These are phyloP conservation scores for Eupithecia vulgata DNA, from an alignment of 2,888 invertebrate genomes.

Conservation along the genomic window DNA sequence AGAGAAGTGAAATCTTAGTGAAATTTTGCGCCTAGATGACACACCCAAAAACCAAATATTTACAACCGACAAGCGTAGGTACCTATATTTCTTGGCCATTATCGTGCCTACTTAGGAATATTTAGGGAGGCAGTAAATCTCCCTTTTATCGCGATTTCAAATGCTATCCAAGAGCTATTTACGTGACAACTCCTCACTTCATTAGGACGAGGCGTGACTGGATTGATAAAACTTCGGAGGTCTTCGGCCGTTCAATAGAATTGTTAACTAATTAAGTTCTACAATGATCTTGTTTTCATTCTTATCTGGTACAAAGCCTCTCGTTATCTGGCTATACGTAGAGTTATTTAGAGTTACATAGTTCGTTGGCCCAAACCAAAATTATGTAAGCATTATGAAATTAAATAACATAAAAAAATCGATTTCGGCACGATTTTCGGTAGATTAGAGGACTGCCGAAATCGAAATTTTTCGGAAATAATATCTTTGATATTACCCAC, in stretches of 20 bases:
- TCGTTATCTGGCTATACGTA: background rate
- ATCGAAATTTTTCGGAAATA: no score
- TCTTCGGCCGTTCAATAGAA: slow-evolving; percentile 53
- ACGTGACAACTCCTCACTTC: slow-evolving; percentile 78
- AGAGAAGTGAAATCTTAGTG: no score
- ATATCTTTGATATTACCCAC: no score
- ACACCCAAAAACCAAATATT: slow-evolving; percentile 1
- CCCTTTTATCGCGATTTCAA: slow-evolving; percentile 75
- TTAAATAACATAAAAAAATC: no score
- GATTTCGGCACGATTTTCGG: no score
- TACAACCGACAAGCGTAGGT: slow-evolving; percentile 5
- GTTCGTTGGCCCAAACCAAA: background rate
- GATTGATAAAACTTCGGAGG: slow-evolving; percentile 66
- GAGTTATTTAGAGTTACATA: background rate
- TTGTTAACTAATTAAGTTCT: slow-evolving; percentile 46
- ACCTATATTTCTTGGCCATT: slow-evolving; percentile 19
- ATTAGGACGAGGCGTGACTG: slow-evolving; percentile 71
- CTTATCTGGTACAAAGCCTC: background rate
- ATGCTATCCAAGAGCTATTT: slow-evolving; percentile 68
- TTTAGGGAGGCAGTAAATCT: slow-evolving; percentile 72
- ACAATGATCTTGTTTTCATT: background rate
- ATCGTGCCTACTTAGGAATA: slow-evolving; percentile 50
- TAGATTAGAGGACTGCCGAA: no score
- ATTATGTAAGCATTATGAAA: no score
- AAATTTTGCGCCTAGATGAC: background rate